Evolutionary conservation across 2,888 invertebrate species (phyloP).

Genomic region (Smittia aterrima): DNA sequence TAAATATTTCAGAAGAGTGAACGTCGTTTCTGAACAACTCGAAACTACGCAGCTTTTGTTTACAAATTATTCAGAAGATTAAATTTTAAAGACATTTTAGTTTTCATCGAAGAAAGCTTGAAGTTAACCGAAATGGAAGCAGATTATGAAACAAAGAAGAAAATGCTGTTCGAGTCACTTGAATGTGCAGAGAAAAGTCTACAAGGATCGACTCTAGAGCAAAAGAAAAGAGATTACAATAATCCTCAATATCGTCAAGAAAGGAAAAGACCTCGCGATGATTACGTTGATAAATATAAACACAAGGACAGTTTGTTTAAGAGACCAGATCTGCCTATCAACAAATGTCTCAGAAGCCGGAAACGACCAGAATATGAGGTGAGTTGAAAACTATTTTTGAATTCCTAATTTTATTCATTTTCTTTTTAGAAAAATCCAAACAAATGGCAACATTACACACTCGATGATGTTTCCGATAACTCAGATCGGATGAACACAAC

Average conservation of each 20-base stretch:
- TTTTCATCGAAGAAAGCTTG: no score
- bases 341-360: conserved; percentile 58
- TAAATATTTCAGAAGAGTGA: no score
- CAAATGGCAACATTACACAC: conserved; percentile 77
- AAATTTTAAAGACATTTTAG: no score
- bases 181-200: conserved; percentile 61
- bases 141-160: conserved; percentile 61
- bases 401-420: no score
- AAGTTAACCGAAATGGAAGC: neutral
- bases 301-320: conserved; percentile 74
- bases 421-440: conserved; percentile 68
- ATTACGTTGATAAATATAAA: conserved; percentile 12
- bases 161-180: conserved; percentile 67
- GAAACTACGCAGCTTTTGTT: no score
- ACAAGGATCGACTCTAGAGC: conserved; percentile 53
- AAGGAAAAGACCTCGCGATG: neutral
- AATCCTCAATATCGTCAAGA: neutral
- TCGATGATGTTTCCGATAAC: conserved; percentile 75
- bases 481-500: conserved; percentile 74
- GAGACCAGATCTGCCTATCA: conserved; percentile 65
- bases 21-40: no score
- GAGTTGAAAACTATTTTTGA: conserved; percentile 39
- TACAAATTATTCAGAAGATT: no score
- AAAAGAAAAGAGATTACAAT: conserved; percentile 43
- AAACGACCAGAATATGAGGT: conserved; percentile 56